A percentile compares a stretch with the other conserved stretches of the same genome.
Evolutionary conservation across 2,888 invertebrate species (phyloP).

Genomic region (Melanotus villosus): DNA sequence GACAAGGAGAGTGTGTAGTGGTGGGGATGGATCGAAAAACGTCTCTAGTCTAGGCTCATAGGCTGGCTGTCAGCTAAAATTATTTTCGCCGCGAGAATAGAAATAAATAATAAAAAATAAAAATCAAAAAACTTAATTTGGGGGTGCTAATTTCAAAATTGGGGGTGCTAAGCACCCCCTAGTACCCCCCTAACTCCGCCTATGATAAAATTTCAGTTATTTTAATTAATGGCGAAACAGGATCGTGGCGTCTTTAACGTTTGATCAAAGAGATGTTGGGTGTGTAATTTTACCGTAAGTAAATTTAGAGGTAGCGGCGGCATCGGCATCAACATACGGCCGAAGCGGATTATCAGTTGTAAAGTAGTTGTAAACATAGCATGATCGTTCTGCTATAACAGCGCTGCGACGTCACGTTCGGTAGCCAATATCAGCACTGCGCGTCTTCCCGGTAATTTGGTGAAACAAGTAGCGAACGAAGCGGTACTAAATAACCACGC

Average conservation of each 20-base stretch:
- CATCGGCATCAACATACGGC: constrained; percentile 32
- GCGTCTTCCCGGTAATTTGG: constrained; percentile 66
- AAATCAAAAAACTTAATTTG: too few relatives aligned
- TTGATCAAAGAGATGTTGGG: neutral
- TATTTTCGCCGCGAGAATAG: too few relatives aligned
- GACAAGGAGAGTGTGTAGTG: too few relatives aligned
- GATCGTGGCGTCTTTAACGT: neutral
- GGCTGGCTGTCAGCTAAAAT: too few relatives aligned
- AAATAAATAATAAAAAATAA: too few relatives aligned
- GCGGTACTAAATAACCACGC: constrained; percentile 59
- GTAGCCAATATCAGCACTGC: constrained; percentile 60
- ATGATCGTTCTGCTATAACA: constrained; percentile 58
- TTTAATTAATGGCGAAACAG: constrained; percentile 7
- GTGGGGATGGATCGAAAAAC: too few relatives aligned
- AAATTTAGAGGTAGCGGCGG: constrained; percentile 14
- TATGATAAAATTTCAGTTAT: constrained; percentile 9
- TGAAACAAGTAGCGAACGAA: constrained; percentile 67
- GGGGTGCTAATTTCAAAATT: too few relatives aligned
- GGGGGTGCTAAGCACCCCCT: too few relatives aligned
- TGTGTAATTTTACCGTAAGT: constrained; percentile 4
- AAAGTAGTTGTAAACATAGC: constrained; percentile 58
- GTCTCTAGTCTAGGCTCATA: too few relatives aligned
- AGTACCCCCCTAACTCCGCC: too few relatives aligned
- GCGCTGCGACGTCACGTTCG: constrained; percentile 63
- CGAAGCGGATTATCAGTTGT: constrained; percentile 53